phyloP scores from a whole-genome alignment of 2,113 vertebrate genomes.

The Salminus brasiliensis region DNA sequence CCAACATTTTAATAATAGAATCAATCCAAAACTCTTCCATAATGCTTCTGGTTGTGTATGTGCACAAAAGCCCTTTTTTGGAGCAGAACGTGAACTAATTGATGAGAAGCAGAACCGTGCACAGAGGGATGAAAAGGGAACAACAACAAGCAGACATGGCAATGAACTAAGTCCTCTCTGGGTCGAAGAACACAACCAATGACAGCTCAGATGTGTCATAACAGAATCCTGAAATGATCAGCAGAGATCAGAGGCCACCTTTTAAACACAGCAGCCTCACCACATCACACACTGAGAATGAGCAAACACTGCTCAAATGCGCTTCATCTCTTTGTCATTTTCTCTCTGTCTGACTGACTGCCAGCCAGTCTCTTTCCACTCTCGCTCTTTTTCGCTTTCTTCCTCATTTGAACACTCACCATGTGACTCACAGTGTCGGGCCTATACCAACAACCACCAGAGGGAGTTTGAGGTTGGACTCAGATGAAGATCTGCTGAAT shows the following conservation, averaged over 20 bases:
- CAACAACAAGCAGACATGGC: background rate
- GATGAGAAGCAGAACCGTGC: constrained; percentile 15
- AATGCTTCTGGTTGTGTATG: no score
- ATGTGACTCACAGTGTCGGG: constrained; percentile 11
- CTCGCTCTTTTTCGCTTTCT: constrained; percentile 5
- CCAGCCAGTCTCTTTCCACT: constrained; percentile 8
- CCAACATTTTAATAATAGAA: no score
- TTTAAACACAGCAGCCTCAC: background rate
- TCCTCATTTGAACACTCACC: background rate
- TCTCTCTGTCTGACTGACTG: background rate
- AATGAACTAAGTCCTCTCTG: constrained; percentile 29
- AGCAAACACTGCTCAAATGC: constrained; percentile 14
- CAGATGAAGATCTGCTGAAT: constrained; percentile 40
- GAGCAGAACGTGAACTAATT: constrained; percentile 24
- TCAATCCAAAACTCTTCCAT: no score
- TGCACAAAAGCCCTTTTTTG: no score
- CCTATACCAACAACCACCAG: constrained; percentile 37
- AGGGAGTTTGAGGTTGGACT: constrained; percentile 43
- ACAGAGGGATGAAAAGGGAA: constrained; percentile 1
- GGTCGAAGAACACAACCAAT: constrained; percentile 35
- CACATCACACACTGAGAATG: background rate
- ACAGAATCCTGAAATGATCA: constrained; percentile 35
- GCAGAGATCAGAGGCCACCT: constrained; percentile 1
- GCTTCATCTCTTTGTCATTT: background rate
- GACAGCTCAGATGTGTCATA: constrained; percentile 20